phyloP scores from a whole-genome alignment of 2,113 vertebrate genomes.

The Cryptomyrus ogoouensis region DNA sequence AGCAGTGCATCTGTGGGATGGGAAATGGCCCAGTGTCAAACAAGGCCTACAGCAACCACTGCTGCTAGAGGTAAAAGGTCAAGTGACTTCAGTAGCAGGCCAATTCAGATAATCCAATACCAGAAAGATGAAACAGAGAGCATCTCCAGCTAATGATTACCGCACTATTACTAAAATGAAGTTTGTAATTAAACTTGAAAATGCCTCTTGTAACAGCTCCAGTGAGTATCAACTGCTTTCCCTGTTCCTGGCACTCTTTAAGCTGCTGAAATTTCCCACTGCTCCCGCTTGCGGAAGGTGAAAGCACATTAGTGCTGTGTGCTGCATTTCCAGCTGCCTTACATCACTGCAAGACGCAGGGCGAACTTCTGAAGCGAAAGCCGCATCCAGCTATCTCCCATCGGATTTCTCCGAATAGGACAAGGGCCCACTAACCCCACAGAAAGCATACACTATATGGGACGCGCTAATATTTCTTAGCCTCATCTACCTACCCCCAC shows the following conservation, averaged over 20 bases:
- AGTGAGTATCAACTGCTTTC: not conserved
- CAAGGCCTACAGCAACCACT: too few species aligned
- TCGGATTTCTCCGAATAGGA: not conserved
- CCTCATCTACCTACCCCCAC: not conserved
- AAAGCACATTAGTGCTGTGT: not conserved
- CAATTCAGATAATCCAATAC: not conserved
- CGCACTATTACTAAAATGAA: not conserved
- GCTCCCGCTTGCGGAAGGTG: not conserved
- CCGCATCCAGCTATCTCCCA: not conserved
- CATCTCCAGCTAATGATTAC: not conserved
- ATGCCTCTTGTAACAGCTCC: not conserved
- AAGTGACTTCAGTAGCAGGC: not conserved
- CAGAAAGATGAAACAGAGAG: not conserved
- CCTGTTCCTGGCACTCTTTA: not conserved
- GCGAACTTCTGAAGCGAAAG: not conserved
- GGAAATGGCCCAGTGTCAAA: not conserved
- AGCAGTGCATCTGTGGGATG: not conserved
- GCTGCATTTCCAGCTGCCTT: not conserved
- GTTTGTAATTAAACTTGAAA: slow-evolving; percentile 1
- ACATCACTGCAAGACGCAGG: not conserved
- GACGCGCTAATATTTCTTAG: not conserved
- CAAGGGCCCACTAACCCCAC: not conserved
- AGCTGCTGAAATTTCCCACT: not conserved
- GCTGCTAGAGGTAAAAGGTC: not conserved
- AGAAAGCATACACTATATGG: not conserved